These are phyloP conservation scores for Nanorana parkeri DNA, from an alignment of 2,113 vertebrate genomes.

Conservation along the genomic window DNA sequence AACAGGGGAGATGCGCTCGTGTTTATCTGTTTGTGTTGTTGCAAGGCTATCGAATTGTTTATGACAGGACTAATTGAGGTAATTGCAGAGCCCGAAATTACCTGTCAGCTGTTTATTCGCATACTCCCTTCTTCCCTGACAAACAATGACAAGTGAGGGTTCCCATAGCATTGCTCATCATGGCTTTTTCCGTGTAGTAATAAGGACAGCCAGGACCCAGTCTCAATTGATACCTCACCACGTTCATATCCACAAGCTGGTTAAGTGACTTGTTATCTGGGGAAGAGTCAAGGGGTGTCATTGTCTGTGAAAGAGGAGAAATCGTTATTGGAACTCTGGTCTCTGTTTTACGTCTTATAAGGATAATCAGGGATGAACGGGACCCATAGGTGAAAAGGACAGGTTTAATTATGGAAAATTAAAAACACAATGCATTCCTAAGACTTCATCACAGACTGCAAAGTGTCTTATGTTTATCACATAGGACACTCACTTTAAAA, in stretches of 20 bases:
- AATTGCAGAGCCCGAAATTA: constrained; percentile 99
- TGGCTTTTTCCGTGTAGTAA: constrained; percentile 91
- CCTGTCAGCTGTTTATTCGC: constrained; percentile 98
- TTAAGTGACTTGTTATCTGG: constrained; percentile 85
- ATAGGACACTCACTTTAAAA: too few relatives aligned
- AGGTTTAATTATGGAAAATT: too few relatives aligned
- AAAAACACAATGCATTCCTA: too few relatives aligned
- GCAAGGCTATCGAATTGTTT: constrained; percentile 98
- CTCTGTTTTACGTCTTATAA: neutral
- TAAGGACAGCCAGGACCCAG: constrained; percentile 93
- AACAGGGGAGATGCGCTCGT: constrained; percentile 85
- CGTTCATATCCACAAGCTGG: constrained; percentile 85
- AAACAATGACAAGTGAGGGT: constrained; percentile 98
- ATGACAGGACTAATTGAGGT: constrained; percentile 99
- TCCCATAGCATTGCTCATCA: constrained; percentile 97
- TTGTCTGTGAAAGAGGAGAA: neutral
- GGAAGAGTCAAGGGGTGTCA: constrained; percentile 59
- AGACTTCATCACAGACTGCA: too few relatives aligned
- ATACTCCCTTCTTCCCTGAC: constrained; percentile 95
- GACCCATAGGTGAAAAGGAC: constrained; percentile 71
- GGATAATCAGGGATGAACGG: constrained; percentile 84
- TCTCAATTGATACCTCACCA: constrained; percentile 97
- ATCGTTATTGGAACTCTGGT: neutral
- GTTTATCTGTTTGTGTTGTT: constrained; percentile 99
- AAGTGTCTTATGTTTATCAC: too few relatives aligned